These are phyloP conservation scores for Henicopernis longicauda DNA, from an alignment of 2,113 vertebrate genomes.

Conservation along the genomic window DNA sequence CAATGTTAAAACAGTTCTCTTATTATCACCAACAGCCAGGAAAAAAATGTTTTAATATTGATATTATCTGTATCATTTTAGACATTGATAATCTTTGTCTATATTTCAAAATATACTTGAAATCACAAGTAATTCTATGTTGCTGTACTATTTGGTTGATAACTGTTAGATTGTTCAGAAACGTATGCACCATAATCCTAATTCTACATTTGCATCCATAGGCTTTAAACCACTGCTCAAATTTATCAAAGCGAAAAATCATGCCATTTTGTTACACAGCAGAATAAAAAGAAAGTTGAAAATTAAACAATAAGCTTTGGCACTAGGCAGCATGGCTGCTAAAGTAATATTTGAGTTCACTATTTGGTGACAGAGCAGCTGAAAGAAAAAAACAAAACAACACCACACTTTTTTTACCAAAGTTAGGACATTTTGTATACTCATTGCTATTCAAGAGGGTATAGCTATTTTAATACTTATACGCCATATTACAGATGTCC, in stretches of 20 bases:
- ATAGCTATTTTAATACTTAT: background rate
- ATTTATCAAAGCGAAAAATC: background rate
- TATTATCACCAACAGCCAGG: background rate
- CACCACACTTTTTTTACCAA: background rate
- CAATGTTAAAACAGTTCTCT: background rate
- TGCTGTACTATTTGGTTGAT: background rate
- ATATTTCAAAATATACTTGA: background rate
- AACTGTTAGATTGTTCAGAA: background rate
- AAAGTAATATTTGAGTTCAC: background rate
- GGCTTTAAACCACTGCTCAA: background rate
- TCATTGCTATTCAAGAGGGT: background rate
- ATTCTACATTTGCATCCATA: background rate
- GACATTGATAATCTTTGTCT: background rate
- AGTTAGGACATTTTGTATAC: background rate
- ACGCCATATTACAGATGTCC: background rate
- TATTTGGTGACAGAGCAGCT: background rate
- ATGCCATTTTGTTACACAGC: background rate
- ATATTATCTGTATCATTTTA: background rate
- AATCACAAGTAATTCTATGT: background rate
- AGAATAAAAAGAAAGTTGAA: background rate
- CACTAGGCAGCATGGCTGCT: background rate
- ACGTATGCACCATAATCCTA: background rate
- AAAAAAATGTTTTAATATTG: background rate
- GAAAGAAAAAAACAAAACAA: background rate
- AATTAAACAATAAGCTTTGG: background rate